Evolutionary conservation across 2,888 invertebrate species (phyloP), one percentile per base, ranked within the genome.

Genomic region (Hirtodrosophila confusa): DNA sequence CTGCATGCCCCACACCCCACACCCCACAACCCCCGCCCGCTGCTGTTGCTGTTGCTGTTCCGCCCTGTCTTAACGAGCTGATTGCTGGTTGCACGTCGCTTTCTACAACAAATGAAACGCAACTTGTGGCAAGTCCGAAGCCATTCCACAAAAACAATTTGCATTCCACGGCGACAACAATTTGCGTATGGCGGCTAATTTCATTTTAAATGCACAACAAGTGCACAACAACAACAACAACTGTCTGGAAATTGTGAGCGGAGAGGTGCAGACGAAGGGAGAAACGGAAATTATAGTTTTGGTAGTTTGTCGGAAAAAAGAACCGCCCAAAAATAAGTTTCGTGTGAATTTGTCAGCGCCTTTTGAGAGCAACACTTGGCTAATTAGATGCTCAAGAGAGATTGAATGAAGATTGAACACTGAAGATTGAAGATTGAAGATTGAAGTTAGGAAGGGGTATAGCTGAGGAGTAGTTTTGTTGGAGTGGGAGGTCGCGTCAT

Each of bases 151-250:
- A 37, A 64, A 58, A 57, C 55, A 64, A 65, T 63, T 61, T 48
- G 80, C 63, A 60, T 72, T 63, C 63, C 68, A 50, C 36, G 51
- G 43, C 69, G 69, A 69, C 73, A 74, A 69, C 80, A 75, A 80
- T 84, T 80, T 83, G 78, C 84, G 75, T 83, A 80, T 64, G 75
- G 10, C 40, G 50, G 63, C 66, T 80, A 80, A 80, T 80, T 70
- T 75, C 57, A 74, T 74, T 80, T 82, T 76, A 74, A 80, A 76
- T 70, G 82, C 75, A 58, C 54, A 45, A 36, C 64, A 71, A 64
- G 45, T 17, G 17, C 17, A 17, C 69, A 62, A 47, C 43, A 48
- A 44, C 33, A 56, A 50, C 50, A 39, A 45, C 51, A 61, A 54
- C 17, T 39, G 23, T 27, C 23, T 17, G 2, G 17, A 17, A 17